Conservation (phyloP, 1,140 invertebrate species). For the Camponotus pennsylvanicus region DNA sequence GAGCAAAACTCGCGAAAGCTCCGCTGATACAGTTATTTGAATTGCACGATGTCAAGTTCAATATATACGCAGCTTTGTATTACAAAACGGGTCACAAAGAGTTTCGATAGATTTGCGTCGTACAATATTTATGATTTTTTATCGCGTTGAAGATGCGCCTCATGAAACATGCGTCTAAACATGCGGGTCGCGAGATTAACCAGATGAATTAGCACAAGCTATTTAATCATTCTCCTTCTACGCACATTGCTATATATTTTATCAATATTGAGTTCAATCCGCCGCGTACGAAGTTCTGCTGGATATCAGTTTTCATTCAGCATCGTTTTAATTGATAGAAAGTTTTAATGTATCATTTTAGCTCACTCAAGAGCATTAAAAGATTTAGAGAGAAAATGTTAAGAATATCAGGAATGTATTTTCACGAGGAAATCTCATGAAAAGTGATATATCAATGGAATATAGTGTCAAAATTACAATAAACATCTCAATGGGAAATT, state of each 20-base stretch:
- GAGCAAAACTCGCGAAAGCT: neutral
- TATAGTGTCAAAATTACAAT: neutral
- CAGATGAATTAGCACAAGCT: conserved; percentile 9
- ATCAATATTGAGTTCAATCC: conserved; percentile 24
- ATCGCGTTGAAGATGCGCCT: neutral
- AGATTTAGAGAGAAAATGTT: neutral
- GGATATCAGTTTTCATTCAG: neutral
- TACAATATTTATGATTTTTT: conserved; percentile 27
- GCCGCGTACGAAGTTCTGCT: neutral
- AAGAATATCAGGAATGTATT: neutral
- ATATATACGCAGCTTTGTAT: conserved; percentile 25
- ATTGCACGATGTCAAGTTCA: conserved; percentile 64
- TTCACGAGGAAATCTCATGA: neutral
- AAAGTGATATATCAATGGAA: neutral
- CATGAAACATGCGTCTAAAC: neutral
- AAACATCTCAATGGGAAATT: neutral
- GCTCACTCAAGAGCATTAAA: neutral
- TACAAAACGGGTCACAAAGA: conserved; percentile 41
- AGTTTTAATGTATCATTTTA: neutral
- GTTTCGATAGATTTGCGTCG: conserved; percentile 28
- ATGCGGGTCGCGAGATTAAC: neutral
- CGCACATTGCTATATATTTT: conserved; percentile 16
- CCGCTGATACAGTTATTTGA: conserved; percentile 36
- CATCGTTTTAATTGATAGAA: neutral
- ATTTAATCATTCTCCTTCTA: neutral